phyloP scores from a whole-genome alignment of 2,888 invertebrate genomes.

The Sisyra terminalis region DNA sequence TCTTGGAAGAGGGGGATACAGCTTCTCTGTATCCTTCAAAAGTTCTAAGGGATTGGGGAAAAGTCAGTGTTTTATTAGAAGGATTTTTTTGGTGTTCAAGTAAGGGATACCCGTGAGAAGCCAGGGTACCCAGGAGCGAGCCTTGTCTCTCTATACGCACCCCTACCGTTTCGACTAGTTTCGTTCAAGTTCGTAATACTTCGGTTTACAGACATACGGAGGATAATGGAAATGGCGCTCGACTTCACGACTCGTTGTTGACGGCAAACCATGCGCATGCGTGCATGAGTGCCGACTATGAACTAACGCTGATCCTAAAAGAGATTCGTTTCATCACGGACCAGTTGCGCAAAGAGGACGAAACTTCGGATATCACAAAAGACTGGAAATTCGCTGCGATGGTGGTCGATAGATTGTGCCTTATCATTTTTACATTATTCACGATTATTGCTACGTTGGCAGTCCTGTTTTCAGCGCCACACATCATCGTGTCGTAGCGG shows the following conservation, averaged over 20 bases:
- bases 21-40: too few species aligned
- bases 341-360: slow-evolving; percentile 89
- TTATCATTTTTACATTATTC: slow-evolving; percentile 98
- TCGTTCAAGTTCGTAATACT: too few species aligned
- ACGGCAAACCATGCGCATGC: slow-evolving; percentile 45
- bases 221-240: slow-evolving; percentile 38
- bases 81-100: too few species aligned
- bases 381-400: slow-evolving; percentile 99
- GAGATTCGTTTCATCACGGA: slow-evolving; percentile 87
- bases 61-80: too few species aligned
- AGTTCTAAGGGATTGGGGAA: too few species aligned
- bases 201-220: slow-evolving; percentile 25
- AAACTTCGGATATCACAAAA: slow-evolving; percentile 83
- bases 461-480: slow-evolving; percentile 91
- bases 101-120: too few species aligned
- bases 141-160: too few species aligned
- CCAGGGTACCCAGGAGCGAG: too few species aligned
- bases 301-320: slow-evolving; percentile 86
- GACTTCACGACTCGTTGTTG: slow-evolving; percentile 54
- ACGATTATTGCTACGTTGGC: slow-evolving; percentile 94
- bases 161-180: too few species aligned
- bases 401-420: slow-evolving; percentile 99
- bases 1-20: too few species aligned
- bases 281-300: slow-evolving; percentile 84
- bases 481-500: slow-evolving; percentile 80